Evolutionary conservation across 2,888 invertebrate species (phyloP).

Genomic region (Amblyteles armatorius): DNA sequence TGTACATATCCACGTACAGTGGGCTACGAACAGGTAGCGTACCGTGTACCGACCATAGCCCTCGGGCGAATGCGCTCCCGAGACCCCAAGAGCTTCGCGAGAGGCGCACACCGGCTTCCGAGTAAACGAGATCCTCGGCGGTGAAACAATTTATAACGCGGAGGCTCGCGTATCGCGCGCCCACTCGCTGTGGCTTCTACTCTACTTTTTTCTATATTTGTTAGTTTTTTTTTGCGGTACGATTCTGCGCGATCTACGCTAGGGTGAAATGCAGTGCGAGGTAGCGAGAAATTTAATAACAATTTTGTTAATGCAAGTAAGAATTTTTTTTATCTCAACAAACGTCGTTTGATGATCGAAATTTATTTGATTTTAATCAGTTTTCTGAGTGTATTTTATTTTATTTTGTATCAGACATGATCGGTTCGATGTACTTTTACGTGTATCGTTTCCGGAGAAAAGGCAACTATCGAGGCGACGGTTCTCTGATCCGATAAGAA

Average conservation of each 20-base stretch:
- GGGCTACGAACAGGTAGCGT: constrained; percentile 21
- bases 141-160: constrained; percentile 69
- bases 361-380: too few species aligned
- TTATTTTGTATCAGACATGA: too few species aligned
- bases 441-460: too few species aligned
- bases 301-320: too few species aligned
- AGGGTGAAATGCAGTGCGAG: constrained; percentile 52
- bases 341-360: too few species aligned
- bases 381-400: too few species aligned
- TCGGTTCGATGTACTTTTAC: too few species aligned
- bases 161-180: constrained; percentile 65
- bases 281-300: constrained; percentile 19
- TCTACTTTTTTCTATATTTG: not conserved
- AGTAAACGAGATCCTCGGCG: constrained; percentile 68
- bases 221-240: constrained; percentile 5
- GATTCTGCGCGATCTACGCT: constrained; percentile 39
- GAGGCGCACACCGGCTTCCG: constrained; percentile 49
- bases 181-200: constrained; percentile 59
- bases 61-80: constrained; percentile 55
- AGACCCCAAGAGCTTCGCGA: constrained; percentile 49
- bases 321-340: too few species aligned
- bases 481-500: not conserved
- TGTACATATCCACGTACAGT: constrained; percentile 39
- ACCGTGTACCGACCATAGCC: constrained; percentile 50
- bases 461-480: too few species aligned